A percentile compares a stretch with the other conserved stretches of the same genome.
Evolutionary conservation across 2,888 invertebrate genomes (phyloP).

Genomic region (Epinotia bilunana): DNA sequence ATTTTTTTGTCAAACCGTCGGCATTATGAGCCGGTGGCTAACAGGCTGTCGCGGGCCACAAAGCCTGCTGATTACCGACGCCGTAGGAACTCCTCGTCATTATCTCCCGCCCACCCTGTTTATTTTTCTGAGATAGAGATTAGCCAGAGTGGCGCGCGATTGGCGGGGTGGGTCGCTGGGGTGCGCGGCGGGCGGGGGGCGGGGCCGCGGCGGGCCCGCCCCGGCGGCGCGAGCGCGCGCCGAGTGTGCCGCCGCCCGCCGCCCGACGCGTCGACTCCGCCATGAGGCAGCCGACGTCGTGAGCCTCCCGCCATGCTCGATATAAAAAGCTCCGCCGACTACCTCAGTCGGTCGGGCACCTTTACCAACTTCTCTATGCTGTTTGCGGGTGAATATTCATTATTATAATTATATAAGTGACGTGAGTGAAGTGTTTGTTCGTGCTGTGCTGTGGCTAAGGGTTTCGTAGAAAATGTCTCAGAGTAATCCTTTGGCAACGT

Average conservation of each 20-base stretch:
- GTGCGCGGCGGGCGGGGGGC: slow-evolving; percentile 60
- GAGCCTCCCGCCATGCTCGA: slow-evolving; percentile 89
- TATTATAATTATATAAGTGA: slow-evolving; percentile 57
- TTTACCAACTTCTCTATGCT: slow-evolving; percentile 98
- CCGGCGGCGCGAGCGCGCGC: slow-evolving; percentile 56
- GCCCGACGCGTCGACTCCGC: slow-evolving; percentile 62
- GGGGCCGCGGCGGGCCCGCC: slow-evolving; percentile 56
- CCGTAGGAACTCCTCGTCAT: slow-evolving; percentile 73
- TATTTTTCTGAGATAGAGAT: slow-evolving; percentile 84
- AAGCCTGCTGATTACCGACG: slow-evolving; percentile 80
- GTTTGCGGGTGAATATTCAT: slow-evolving; percentile 91
- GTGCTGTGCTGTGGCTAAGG: slow-evolving; percentile 52
- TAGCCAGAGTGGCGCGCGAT: slow-evolving; percentile 78
- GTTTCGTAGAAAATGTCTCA: slow-evolving; percentile 12
- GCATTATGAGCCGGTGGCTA: slow-evolving; percentile 68
- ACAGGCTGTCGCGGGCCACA: slow-evolving; percentile 77
- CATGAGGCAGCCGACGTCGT: slow-evolving; percentile 63
- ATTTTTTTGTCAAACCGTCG: slow-evolving; percentile 78
- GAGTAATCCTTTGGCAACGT: slow-evolving; percentile 17
- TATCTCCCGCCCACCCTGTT: slow-evolving; percentile 82
- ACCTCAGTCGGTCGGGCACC: slow-evolving; percentile 94
- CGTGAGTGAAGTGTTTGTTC: slow-evolving; percentile 60
- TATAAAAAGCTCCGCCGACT: slow-evolving; percentile 96
- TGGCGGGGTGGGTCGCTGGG: slow-evolving; percentile 70
- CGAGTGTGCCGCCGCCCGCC: slow-evolving; percentile 59